A percentile compares a stretch with the other conserved stretches of the same genome.
Conservation (phyloP, 2,797 vertebrate species). For the Chanos chanos region DNA sequence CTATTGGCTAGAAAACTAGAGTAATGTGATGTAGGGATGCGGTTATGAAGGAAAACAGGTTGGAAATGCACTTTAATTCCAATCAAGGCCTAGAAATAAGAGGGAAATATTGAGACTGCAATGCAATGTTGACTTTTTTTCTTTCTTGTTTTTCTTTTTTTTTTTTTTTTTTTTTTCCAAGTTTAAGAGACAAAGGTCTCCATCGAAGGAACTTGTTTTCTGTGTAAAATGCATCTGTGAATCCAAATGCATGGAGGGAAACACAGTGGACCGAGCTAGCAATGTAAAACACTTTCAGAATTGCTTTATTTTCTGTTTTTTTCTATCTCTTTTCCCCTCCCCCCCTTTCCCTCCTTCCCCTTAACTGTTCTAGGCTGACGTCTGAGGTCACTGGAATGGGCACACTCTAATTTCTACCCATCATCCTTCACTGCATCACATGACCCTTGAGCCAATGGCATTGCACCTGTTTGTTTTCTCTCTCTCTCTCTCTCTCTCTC, state of each 20-base stretch:
- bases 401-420: slow-evolving; percentile 83
- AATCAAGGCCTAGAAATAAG: slow-evolving; percentile 1
- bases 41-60: slow-evolving; percentile 3
- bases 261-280: slow-evolving; percentile 41
- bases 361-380: slow-evolving; percentile 88
- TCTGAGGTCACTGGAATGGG: slow-evolving; percentile 99
- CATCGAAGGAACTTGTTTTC: slow-evolving; percentile 27
- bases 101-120: slow-evolving; percentile 5
- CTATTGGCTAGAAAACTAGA: slow-evolving; percentile 49
- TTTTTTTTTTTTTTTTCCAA: not conserved
- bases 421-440: slow-evolving; percentile 76
- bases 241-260: slow-evolving; percentile 35
- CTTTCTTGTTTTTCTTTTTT: slow-evolving; percentile 1
- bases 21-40: slow-evolving; percentile 54
- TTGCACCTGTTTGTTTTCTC: slow-evolving; percentile 70
- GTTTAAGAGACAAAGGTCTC: not conserved
- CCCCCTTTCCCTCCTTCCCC: slow-evolving; percentile 54
- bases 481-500: slow-evolving; percentile 55
- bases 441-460: slow-evolving; percentile 76
- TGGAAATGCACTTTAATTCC: slow-evolving; percentile 1
- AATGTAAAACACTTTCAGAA: slow-evolving; percentile 58
- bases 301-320: slow-evolving; percentile 65
- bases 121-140: not conserved
- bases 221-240: slow-evolving; percentile 24
- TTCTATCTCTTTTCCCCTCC: slow-evolving; percentile 53